Base-by-base conservation (phyloP, 2,797 vertebrate species). In the Chloroceryle inda region DNA sequence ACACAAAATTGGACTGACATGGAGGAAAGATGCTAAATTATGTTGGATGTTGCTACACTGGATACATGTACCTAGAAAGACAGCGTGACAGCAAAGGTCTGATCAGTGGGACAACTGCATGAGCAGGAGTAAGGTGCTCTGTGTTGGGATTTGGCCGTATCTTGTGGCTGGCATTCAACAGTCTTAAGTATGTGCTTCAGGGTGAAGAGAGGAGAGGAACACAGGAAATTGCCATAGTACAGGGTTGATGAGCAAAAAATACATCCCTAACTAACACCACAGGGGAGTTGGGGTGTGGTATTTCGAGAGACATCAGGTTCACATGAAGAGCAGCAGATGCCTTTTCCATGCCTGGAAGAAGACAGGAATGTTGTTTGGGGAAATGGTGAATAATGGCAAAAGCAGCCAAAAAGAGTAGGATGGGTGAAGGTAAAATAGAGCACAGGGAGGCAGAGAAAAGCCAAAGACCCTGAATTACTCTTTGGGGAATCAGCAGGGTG, bases 311-410 rank as follows among this genome's bases (percentile, higher is more conserved):
- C 31, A n/a, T 42, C 74, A 92, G 61, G 49, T 71, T 92, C 5
- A 1, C 40, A 91, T 71, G 59, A 91, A 77, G 84, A 85, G 33
- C 71, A 91, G 86, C 89, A 95, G 92, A 92, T 94, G 94, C 64
- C 72, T 88, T 81, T 78, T 89, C 55, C 50, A 73, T 58, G 87
- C 94, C 47, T 89, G 92, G 73, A 62, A 94, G 62, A 89, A 91
- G 62, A 63, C 26, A 77, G 52, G n/a, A 69, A 85, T 66, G 76
- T 83, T 88, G 35, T 85, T 11, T 92, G 42, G 85, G 89, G 81
- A 92, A 85, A 91, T 42, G 49, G 56, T 47, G 53, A 92, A 31
- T 58, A 85, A 92, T 13, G 31, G 75, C 38, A 85, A 77, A 92
- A 74, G 64, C 66, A 89, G 84, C 11, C 50, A 68, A 87, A 88